A percentile compares a stretch with the other conserved stretches of the same genome.
phyloP scores from a whole-genome alignment of 2,113 vertebrate genomes.

The Okapia johnstoni region DNA sequence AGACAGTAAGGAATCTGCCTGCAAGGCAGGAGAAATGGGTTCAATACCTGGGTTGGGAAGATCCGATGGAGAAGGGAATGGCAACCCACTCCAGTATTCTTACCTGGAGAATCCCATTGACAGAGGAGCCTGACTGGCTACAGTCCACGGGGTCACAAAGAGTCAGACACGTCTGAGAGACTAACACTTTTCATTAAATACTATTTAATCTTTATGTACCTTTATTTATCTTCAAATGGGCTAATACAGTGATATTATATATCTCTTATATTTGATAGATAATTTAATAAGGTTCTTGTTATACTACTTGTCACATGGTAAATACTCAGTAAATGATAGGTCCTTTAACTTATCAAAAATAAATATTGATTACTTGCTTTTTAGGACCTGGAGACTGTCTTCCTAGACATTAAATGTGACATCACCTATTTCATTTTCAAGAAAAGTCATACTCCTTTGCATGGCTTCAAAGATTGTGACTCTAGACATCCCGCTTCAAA shows the following conservation, averaged over 20 bases:
- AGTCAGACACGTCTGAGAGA: background rate
- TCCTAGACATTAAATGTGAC: background rate
- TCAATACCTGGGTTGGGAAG: background rate
- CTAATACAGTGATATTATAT: background rate
- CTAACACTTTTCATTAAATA: background rate
- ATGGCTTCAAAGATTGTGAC: background rate
- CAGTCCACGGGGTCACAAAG: background rate
- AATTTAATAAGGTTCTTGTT: background rate
- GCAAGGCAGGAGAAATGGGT: background rate
- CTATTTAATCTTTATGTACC: background rate
- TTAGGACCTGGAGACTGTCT: background rate
- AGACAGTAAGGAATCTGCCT: background rate
- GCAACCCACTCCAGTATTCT: background rate
- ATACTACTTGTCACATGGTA: background rate
- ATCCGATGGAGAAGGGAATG: background rate
- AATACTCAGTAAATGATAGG: background rate
- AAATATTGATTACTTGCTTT: constrained; percentile 10
- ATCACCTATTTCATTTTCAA: background rate
- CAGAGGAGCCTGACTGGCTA: background rate
- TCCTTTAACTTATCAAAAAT: background rate
- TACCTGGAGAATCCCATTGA: background rate
- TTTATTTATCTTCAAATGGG: background rate
- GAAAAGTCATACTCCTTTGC: background rate
- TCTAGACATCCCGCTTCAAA: background rate
- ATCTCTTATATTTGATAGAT: background rate